phyloP scores from a whole-genome alignment of 2,113 vertebrate genomes.

The Dromiciops gliroides region DNA sequence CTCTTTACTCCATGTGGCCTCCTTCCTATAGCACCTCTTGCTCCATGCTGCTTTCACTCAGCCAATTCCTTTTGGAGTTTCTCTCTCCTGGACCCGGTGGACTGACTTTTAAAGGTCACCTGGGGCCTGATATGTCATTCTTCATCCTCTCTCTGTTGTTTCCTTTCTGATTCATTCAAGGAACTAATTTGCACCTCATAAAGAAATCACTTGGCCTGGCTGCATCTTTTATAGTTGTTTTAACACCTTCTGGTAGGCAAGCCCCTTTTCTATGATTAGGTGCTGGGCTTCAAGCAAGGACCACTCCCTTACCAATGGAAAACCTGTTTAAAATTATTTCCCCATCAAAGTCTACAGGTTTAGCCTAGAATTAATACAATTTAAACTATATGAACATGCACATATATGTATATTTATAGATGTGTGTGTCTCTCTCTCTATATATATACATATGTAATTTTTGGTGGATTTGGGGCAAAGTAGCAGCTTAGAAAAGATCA shows the following conservation, averaged over 20 bases:
- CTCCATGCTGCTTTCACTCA: neutral
- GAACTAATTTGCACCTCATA: conserved; percentile 2
- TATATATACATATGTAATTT: neutral
- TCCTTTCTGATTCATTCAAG: neutral
- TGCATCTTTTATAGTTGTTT: neutral
- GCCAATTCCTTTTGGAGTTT: neutral
- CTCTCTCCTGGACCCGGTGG: neutral
- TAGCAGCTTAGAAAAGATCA: neutral
- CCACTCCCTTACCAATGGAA: neutral
- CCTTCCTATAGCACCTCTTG: neutral
- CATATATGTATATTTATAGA: neutral
- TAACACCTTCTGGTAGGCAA: neutral
- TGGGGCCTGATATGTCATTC: neutral
- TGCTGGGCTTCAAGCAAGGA: neutral
- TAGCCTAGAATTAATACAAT: neutral
- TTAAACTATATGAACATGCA: neutral
- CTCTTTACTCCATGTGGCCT: neutral
- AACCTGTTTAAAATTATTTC: neutral
- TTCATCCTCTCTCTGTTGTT: neutral
- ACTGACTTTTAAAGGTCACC: neutral
- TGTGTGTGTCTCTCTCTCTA: too few species aligned
- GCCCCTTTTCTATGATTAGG: neutral
- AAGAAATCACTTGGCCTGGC: conserved; percentile 1
- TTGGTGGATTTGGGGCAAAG: neutral
- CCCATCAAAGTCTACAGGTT: neutral